These are phyloP conservation scores for Gonatopus flavifemur DNA, from an alignment of 1,140 invertebrate genomes.

Conservation along the genomic window DNA sequence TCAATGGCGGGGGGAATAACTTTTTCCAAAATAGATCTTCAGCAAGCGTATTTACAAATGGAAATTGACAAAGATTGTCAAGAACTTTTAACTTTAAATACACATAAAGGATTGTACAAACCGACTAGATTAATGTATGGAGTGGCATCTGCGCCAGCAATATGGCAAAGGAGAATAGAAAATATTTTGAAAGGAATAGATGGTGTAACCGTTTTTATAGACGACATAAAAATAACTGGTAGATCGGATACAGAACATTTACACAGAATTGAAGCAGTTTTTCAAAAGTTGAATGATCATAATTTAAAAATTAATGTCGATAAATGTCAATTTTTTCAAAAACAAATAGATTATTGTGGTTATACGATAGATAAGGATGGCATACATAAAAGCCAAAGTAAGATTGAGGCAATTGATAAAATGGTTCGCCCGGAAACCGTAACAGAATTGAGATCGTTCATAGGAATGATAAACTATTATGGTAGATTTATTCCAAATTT, in stretches of 20 bases:
- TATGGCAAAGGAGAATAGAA: constrained; percentile 7
- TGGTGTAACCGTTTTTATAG: not conserved
- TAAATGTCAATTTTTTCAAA: constrained; percentile 2
- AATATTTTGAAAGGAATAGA: constrained; percentile 3
- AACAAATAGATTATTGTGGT: not conserved
- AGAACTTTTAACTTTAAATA: constrained; percentile 14
- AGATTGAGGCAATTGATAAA: constrained; percentile 8
- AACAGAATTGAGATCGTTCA: constrained; percentile 4
- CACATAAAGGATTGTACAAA: constrained; percentile 17
- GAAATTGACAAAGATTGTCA: constrained; percentile 4
- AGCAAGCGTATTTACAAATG: constrained; percentile 16
- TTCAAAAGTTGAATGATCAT: not conserved
- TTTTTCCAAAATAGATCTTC: constrained; percentile 16
- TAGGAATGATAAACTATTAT: not conserved
- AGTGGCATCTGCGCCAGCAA: not conserved
- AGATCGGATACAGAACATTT: not conserved
- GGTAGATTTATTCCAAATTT: not conserved
- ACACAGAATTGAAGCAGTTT: not conserved
- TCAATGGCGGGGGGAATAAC: not conserved
- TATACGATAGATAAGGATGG: not conserved
- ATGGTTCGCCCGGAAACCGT: not conserved
- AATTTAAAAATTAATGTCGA: constrained; percentile 3
- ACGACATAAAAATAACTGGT: constrained; percentile 3
- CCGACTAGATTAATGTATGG: constrained; percentile 6
- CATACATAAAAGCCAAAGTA: constrained; percentile 7